Evolutionary conservation across 2,797 vertebrate species (phyloP), one percentile per base, ranked within the genome.

Genomic region (Coendou prehensilis): DNA sequence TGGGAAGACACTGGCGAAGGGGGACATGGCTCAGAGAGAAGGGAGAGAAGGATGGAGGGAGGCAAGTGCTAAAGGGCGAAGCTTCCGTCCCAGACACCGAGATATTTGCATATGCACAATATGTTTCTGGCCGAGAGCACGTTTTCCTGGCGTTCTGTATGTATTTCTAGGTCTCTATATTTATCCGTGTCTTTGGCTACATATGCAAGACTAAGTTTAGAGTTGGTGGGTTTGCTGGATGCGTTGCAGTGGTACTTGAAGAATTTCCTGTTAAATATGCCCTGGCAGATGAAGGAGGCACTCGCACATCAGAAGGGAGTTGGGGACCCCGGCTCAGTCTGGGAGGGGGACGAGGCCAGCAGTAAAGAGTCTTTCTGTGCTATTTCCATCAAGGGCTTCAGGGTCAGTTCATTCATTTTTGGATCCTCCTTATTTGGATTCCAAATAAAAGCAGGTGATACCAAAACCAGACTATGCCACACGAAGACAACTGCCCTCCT

Each of bases 61-160:
- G 98, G 96, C 93, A 97, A 98, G 98, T 98, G 98, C 97, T 98
- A 98, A 98, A 99, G 98, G 98, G 98, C 98, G 98, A 97, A 98
- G 94, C 98, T 98, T 98, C 97, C 97, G 98, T 97, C 98, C 96
- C 98, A 99, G 98, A 98, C 98, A 98, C 92, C 6, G 79, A 64
- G 97, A 92, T 97, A 98, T 98, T 98, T 99, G 98, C 98, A 99
- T 98, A 98, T 98, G 98, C 98, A 98, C 98, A 98, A 98, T 98
- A 98, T 98, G 98, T 97, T 98, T 98, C 98, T 98, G 98, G 98
- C 98, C 98, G 85, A 98, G 98, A 98, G 98, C 98, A 98, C 97
- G 97, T 98, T 98, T 98, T 98, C 96, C 97, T 96, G 97, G 98
- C 98, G 91, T 98, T 97, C 98, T 98, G 97, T 98, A 97, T 98